Evolutionary conservation across 2,113 vertebrate genomes (phyloP), one percentile per base, ranked within the genome.

Genomic region (Eulacestoma nigropectus): DNA sequence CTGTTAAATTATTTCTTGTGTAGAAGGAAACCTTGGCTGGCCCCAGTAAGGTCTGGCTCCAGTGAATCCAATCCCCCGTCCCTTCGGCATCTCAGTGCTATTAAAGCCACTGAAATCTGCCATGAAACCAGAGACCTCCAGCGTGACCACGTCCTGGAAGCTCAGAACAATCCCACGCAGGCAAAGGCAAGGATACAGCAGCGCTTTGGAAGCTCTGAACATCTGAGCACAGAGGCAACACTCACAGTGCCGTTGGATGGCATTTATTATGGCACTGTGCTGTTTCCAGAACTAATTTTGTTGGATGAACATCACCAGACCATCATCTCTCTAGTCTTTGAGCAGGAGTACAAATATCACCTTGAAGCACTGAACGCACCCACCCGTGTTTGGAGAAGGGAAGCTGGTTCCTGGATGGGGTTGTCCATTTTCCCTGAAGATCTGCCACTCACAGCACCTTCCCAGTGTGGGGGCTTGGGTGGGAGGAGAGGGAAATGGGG

Each of bases 391-490:
- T 6, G 10, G 65, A 26, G 78, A 10, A 30, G 60, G n/a, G 59
- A 19, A 23, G 20, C 35, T 4, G 8, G 1, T 13, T 27, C 55
- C 60, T 22, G 42, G 26, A 4, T 25, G 39, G 49, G 16, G 27
- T 12, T 46, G 21, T 6, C 4, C 1, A 6, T 4, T 57, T 16
- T 39, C 6, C 39, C 44, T 21, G 18, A 1, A 1, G 9, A 22
- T 15, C 22, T 57, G 30, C 22, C 0, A 0, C 21, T 41, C 67
- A 13, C 2, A 0, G 64, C 57, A 21, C 21, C 39, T 39, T 26
- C 39, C 68, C n/a, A 6, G 35, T 0, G 3, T 1, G 1, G 15
- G 16, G 17, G 16, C 3, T 44, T 0, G 1, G 21, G 8, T 11
- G 22, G 14, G 33, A 69, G n/a, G 32, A 9, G 21, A n/a, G 41